phyloP scores from a whole-genome alignment of 2,797 vertebrate genomes.

The Argentina silus region DNA sequence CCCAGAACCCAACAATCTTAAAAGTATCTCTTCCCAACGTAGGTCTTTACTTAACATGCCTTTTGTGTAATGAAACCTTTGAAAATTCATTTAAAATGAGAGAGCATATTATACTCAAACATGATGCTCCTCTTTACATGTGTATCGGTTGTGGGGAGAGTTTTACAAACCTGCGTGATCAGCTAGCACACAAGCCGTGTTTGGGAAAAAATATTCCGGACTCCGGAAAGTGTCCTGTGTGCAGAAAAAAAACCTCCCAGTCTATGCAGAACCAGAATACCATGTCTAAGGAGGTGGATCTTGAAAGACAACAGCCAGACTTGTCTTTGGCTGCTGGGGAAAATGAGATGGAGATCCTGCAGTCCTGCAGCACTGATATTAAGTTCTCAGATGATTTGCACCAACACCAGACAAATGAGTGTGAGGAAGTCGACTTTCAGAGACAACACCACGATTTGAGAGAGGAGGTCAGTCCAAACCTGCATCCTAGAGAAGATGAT shows the following conservation, averaged over 20 bases:
- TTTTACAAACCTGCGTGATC: background rate
- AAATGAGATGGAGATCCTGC: background rate
- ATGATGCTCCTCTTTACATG: background rate
- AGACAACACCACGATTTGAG: background rate
- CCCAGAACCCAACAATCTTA: background rate
- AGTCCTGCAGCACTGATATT: background rate
- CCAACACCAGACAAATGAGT: background rate
- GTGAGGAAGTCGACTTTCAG: background rate
- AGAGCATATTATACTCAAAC: background rate
- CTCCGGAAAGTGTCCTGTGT: background rate
- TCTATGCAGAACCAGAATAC: background rate
- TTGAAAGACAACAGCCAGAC: background rate
- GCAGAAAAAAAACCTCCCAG: background rate
- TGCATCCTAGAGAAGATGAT: background rate
- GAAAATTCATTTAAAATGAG: background rate
- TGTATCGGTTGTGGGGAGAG: conserved; percentile 2
- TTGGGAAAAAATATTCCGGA: background rate
- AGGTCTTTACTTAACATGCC: background rate
- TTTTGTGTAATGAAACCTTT: background rate
- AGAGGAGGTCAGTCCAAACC: background rate
- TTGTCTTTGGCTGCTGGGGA: background rate
- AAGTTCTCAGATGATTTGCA: background rate
- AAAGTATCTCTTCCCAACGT: background rate
- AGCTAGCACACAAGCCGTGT: background rate
- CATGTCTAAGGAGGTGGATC: background rate